phyloP scores from a whole-genome alignment of 2,888 invertebrate genomes.

The Andrena camellia region DNA sequence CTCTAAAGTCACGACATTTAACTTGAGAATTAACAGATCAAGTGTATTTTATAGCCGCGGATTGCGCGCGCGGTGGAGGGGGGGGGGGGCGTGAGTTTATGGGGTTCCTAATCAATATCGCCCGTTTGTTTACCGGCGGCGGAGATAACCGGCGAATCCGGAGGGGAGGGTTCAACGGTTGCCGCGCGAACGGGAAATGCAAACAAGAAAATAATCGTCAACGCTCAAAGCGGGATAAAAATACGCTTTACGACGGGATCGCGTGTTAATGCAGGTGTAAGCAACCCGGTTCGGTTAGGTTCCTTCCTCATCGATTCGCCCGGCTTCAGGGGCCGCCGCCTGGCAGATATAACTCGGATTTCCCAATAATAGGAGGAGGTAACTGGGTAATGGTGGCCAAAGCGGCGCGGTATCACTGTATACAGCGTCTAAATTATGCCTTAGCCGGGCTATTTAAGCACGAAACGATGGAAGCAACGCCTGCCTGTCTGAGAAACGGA shows the following conservation, averaged over 20 bases:
- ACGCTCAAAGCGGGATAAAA: slow-evolving; percentile 37
- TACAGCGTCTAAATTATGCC: slow-evolving; percentile 55
- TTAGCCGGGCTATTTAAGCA: slow-evolving; percentile 57
- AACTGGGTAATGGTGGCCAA: slow-evolving; percentile 53
- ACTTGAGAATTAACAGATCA: too few relatives aligned
- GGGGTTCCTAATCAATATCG: not conserved
- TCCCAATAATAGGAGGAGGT: slow-evolving; percentile 63
- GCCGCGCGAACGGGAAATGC: not conserved
- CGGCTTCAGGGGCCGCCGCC: slow-evolving; percentile 4
- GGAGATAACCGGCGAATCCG: not conserved
- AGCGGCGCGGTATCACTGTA: slow-evolving; percentile 48
- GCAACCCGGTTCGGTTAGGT: slow-evolving; percentile 31
- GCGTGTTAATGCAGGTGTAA: slow-evolving; percentile 37
- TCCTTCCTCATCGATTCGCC: slow-evolving; percentile 47
- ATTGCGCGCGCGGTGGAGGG: too few relatives aligned
- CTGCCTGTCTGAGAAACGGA: slow-evolving; percentile 16
- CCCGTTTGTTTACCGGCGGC: not conserved
- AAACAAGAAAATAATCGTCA: slow-evolving; percentile 41
- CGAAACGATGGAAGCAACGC: slow-evolving; percentile 43
- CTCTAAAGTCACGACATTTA: too few relatives aligned
- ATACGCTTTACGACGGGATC: slow-evolving; percentile 40
- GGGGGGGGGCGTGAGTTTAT: not conserved
- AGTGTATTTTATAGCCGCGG: too few relatives aligned
- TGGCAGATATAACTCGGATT: slow-evolving; percentile 35
- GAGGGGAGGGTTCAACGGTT: slow-evolving; percentile 14